These are phyloP conservation scores for Tenthredo scrophulariae DNA, from an alignment of 2,888 invertebrate species.

Conservation along the genomic window DNA sequence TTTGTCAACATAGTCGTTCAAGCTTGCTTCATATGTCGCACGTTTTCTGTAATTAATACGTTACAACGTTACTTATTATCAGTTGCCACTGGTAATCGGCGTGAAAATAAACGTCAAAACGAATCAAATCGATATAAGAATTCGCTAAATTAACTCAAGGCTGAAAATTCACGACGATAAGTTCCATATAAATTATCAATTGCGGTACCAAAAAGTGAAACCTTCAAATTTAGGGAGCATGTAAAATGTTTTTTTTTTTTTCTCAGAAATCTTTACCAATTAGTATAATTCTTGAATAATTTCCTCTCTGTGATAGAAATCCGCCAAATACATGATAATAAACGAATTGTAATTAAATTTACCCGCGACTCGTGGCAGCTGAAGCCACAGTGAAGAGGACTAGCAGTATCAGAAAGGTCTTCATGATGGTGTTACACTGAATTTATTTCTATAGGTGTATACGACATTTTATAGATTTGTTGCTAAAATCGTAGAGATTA, in stretches of 20 bases:
- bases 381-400: constrained; percentile 29
- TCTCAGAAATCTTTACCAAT: not conserved
- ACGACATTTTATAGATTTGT: constrained; percentile 23
- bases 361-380: not conserved
- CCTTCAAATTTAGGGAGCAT: not conserved
- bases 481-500: constrained; percentile 27
- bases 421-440: constrained; percentile 30
- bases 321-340: not conserved
- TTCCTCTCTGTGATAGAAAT: not conserved
- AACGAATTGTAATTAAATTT: not conserved
- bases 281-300: not conserved
- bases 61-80: not conserved
- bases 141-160: not conserved
- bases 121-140: not conserved
- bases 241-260: not conserved
- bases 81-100: too few relatives aligned
- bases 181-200: not conserved
- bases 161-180: not conserved
- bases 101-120: not conserved
- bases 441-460: not conserved
- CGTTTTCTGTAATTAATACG: constrained; percentile 20
- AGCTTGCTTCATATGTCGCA: not conserved
- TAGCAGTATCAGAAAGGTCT: constrained; percentile 24
- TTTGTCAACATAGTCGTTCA: constrained; percentile 26
- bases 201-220: not conserved